Conservation (phyloP, 2,888 invertebrate species). For the Marasmarcha lunaedactyla region DNA sequence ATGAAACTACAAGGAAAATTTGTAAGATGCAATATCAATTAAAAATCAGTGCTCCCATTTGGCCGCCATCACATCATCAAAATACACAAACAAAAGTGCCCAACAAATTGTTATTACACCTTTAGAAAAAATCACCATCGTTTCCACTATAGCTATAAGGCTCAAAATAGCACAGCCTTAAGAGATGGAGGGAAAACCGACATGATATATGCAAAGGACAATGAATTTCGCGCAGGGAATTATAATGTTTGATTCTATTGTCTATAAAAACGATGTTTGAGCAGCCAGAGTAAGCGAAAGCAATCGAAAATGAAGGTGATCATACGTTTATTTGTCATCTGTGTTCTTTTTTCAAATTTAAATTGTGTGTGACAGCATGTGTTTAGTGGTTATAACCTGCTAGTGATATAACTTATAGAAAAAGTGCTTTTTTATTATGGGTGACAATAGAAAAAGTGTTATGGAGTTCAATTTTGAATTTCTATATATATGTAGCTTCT, state of each 20-base stretch:
- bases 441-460: no score
- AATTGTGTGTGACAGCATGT: neutral
- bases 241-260: conserved; percentile 38
- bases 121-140: no score
- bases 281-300: conserved; percentile 39
- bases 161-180: conserved; percentile 19
- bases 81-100: no score
- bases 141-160: no score
- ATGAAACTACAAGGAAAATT: no score
- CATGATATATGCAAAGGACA: conserved; percentile 57
- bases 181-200: conserved; percentile 29
- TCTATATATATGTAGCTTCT: no score
- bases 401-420: conserved; percentile 19
- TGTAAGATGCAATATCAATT: no score
- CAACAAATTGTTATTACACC: no score
- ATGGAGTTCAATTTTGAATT: no score
- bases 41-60: no score
- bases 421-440: no score
- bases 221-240: conserved; percentile 37
- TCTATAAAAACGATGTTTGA: conserved; percentile 51
- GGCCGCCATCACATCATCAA: no score
- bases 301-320: conserved; percentile 64
- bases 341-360: neutral
- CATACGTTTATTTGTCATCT: conserved; percentile 32
- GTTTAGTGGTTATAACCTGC: neutral